Evolutionary conservation across 1,140 invertebrate genomes (phyloP), one percentile per base, ranked within the genome.

Genomic region (Cylas formicarius): DNA sequence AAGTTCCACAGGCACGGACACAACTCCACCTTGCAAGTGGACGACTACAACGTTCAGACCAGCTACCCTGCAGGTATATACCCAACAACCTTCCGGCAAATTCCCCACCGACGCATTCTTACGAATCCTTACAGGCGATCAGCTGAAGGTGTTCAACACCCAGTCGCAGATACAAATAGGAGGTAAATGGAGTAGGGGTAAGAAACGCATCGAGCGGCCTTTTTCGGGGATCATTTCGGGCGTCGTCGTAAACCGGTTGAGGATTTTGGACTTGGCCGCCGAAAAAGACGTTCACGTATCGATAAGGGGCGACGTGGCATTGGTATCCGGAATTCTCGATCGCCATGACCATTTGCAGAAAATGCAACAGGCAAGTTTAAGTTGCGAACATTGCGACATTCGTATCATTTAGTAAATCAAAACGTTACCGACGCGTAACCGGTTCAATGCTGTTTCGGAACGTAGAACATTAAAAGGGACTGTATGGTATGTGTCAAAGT

Each of bases 141-240:
- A 94, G 56, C 75, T 90, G 32, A 84, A 80, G 31, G 85, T 92
- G 14, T 96, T 96, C 71, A 95, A 96, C 69, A 84, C 82, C 56
- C 91, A 94, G 73, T 86, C 88, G 7, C 81, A 79, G 14, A 82
- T 96, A 35, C 83, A 89, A 57, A 77, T 95, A n/a, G 93, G 93
- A 11, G 90, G 91, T 4, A 82, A 84, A 52, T 81, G 80, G 72
- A 86, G 85, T 13, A 77, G 79, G 55, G 79, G 77, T 67, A 83
- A 81, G 57, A 82, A 80, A 57, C 73, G 75, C 36, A 83, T 93
- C 19, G 81, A 87, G 48, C 68, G 82, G 39, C 78, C 86, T 6
- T 88, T 92, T 67, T 72, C 81, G 34, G 92, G 92, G 8, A 83
- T 92, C 18, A 79, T 95, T 35, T 82, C 90, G 13, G 92, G 92